Evolutionary conservation across 2,888 invertebrate genomes (phyloP).

Genomic region (Mythimna loreyi): DNA sequence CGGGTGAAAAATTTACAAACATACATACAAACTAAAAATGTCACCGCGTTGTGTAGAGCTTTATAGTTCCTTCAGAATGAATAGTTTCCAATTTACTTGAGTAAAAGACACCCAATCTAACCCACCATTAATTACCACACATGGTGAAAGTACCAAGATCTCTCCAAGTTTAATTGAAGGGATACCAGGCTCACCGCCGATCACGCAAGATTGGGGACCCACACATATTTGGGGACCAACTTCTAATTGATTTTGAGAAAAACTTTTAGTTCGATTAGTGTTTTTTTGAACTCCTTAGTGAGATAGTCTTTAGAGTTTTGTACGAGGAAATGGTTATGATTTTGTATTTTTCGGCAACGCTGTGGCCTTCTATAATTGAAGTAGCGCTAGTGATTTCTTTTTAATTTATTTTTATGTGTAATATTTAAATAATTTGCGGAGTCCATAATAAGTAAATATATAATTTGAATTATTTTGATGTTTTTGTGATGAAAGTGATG

Average conservation of each 20-base stretch:
- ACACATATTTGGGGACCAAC: constrained; percentile 59
- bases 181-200: constrained; percentile 70
- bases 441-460: no score
- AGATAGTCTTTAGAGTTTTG: constrained; percentile 1
- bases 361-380: no score
- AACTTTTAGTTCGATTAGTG: constrained; percentile 52
- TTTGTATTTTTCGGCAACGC: no score
- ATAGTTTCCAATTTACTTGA: neutral
- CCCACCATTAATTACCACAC: constrained; percentile 37
- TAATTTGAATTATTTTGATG: no score
- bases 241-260: constrained; percentile 63
- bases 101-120: neutral
- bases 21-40: no score
- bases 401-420: no score
- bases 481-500: no score
- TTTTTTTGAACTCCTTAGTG: constrained; percentile 40
- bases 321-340: no score
- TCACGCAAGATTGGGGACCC: constrained; percentile 63
- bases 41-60: neutral
- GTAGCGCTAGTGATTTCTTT: no score
- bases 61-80: neutral
- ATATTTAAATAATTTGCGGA: no score
- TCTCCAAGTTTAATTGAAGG: constrained; percentile 74
- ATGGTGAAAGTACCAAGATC: constrained; percentile 63
- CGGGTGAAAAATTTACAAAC: no score